phyloP scores from a whole-genome alignment of 2,888 invertebrate genomes.

The Euplexia lucipara region DNA sequence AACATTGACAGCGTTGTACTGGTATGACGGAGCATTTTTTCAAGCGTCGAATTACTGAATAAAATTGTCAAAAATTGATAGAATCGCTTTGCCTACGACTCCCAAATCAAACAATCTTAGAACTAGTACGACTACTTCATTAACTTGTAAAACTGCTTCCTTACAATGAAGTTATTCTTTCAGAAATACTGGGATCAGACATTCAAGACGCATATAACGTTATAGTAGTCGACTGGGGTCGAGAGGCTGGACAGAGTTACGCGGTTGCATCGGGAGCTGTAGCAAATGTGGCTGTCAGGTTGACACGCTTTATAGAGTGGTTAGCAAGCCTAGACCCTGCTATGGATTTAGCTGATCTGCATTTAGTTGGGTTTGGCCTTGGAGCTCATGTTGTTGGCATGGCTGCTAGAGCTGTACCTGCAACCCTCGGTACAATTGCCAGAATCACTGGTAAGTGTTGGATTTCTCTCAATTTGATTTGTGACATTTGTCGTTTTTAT shows the following conservation, averaged over 20 bases:
- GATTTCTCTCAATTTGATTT: background rate
- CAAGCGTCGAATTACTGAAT: too few relatives aligned
- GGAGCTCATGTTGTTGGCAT: conserved; percentile 36
- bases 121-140: too few relatives aligned
- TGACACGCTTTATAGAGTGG: background rate
- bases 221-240: conserved; percentile 26
- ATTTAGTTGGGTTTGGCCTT: conserved; percentile 34
- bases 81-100: too few relatives aligned
- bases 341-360: background rate
- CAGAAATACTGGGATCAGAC: conserved; percentile 5
- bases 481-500: too few relatives aligned
- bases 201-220: conserved; percentile 6
- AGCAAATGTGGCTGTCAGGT: background rate
- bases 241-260: conserved; percentile 18
- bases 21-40: too few relatives aligned
- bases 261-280: background rate
- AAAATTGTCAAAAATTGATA: too few relatives aligned
- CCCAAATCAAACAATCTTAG: too few relatives aligned
- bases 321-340: background rate
- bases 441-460: conserved; percentile 37
- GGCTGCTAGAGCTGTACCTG: conserved; percentile 6
- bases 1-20: too few relatives aligned
- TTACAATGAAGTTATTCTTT: too few relatives aligned
- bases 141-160: too few relatives aligned
- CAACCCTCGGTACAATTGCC: background rate